Base-by-base conservation (phyloP, 2,888 invertebrate species). In the Dasysyrphus albostriatus region DNA sequence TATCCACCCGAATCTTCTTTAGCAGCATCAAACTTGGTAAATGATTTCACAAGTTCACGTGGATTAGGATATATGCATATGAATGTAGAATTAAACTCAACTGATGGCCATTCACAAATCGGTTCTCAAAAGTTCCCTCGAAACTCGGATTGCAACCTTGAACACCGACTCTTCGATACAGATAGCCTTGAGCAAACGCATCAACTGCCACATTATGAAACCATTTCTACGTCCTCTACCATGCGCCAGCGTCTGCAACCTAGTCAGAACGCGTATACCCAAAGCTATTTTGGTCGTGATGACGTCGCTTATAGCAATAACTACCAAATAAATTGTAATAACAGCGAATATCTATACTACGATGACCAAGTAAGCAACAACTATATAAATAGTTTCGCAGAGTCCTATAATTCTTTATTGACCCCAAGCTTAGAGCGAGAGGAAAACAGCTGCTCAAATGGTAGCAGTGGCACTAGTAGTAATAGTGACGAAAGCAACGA, bases 1-100 rank as follows among this genome's bases (percentile, higher is more conserved):
- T 98, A 98, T 93, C 98, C 98, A 58, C 96, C 97, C 0, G 97
- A 97, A 96, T 8, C 96, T 9, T 42, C 61, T 3, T 39, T 51
- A 58, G 24, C 76, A 59, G 63, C 79, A 44, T 19, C 69, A 56
- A 70, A 24, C 29, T 73, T 47, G 3, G n/a, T 54, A 12, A 32
- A 54, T 24, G 63, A 63, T 6, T 90, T 91, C 51, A 89, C 90
- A 54, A 92, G 76, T 12, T 89, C 89, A 19, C 90, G 89, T 82
- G 89, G 89, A 0, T n/a, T 89, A 12, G 89, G 89, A 37, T 90
- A 89, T 73, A 88, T 88, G 0, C 89, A 89, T 51, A 88, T 89
- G 56, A 88, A 89, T 56, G 88, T 84, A 19, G 89, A 89, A 74
- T 39, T 88, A 3, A 88, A 88, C 5, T 44, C 81, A n/a, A 44